Percentiles rank a stretch among this genome's conserved stretches.
Conservation (phyloP, 2,113 vertebrate genomes). For the Cheilinus undulatus region DNA sequence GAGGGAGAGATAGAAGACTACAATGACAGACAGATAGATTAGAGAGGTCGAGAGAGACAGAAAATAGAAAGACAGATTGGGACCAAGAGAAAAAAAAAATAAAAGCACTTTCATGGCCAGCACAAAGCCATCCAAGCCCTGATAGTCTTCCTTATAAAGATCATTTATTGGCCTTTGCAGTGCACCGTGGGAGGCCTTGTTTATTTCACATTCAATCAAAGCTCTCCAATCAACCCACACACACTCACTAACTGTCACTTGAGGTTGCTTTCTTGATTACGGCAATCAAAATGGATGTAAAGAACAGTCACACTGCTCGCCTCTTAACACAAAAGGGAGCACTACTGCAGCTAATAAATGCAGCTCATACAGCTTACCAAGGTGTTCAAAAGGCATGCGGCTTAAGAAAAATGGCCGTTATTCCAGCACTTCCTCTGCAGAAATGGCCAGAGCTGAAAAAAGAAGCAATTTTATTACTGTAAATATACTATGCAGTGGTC, state of each 20-base stretch:
- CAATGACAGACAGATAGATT: not conserved
- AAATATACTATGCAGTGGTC: not conserved
- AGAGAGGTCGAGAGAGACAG: not conserved
- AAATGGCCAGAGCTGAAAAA: not conserved
- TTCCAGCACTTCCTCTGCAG: constrained; percentile 4
- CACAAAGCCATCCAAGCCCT: constrained; percentile 63
- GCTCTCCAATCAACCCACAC: constrained; percentile 65
- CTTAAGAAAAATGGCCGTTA: constrained; percentile 35
- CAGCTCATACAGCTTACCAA: constrained; percentile 37
- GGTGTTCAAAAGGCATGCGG: constrained; percentile 30
- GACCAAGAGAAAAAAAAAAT: constrained; percentile 28
- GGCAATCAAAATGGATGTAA: constrained; percentile 69
- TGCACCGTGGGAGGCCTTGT: constrained; percentile 69
- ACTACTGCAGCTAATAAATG: constrained; percentile 22
- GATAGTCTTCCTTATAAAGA: constrained; percentile 74
- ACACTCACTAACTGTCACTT: constrained; percentile 59
- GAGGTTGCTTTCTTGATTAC: constrained; percentile 72
- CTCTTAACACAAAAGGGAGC: constrained; percentile 14
- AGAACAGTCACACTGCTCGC: constrained; percentile 46
- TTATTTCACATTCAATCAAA: constrained; percentile 80
- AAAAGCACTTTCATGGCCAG: constrained; percentile 62
- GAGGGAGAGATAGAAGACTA: not conserved
- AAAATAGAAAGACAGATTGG: not conserved
- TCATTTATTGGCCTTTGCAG: constrained; percentile 70
- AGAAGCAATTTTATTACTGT: constrained; percentile 19